Conservation (phyloP, 2,888 invertebrate species). For the Lasius platythorax region DNA sequence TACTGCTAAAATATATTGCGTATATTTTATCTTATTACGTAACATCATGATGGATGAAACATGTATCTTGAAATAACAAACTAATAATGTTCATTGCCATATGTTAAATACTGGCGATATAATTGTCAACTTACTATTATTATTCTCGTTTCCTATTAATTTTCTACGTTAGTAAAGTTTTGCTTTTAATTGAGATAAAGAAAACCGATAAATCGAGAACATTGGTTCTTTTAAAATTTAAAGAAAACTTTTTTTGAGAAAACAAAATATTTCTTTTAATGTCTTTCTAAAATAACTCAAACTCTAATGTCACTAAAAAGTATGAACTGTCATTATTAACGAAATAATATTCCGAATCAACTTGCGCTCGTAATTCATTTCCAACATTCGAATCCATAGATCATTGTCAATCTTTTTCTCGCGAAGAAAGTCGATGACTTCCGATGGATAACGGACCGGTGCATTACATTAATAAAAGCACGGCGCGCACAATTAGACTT, state of each 20-base stretch:
- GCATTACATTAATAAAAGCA: slow-evolving; percentile 43
- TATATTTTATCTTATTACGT: slow-evolving; percentile 10
- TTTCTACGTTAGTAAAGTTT: neutral
- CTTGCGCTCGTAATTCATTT: neutral
- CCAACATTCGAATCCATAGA: neutral
- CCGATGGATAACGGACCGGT: slow-evolving; percentile 26
- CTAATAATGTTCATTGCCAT: neutral
- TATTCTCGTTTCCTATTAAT: neutral
- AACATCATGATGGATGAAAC: neutral
- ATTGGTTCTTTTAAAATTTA: neutral
- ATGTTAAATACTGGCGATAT: neutral
- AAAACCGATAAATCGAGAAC: neutral
- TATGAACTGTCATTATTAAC: neutral
- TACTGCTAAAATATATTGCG: neutral
- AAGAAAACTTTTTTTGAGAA: neutral
- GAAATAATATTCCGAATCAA: neutral
- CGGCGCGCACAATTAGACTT: slow-evolving; percentile 48
- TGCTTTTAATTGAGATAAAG: neutral
- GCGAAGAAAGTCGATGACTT: slow-evolving; percentile 33
- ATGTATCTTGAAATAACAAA: neutral
- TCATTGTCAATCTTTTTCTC: slow-evolving; percentile 5
- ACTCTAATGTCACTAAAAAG: neutral
- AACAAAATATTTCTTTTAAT: neutral
- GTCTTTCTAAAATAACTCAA: neutral
- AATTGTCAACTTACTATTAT: neutral